Evolutionary conservation across 2,113 vertebrate species (phyloP), one percentile per base, ranked within the genome.

Genomic region (Anolis carolinensis): DNA sequence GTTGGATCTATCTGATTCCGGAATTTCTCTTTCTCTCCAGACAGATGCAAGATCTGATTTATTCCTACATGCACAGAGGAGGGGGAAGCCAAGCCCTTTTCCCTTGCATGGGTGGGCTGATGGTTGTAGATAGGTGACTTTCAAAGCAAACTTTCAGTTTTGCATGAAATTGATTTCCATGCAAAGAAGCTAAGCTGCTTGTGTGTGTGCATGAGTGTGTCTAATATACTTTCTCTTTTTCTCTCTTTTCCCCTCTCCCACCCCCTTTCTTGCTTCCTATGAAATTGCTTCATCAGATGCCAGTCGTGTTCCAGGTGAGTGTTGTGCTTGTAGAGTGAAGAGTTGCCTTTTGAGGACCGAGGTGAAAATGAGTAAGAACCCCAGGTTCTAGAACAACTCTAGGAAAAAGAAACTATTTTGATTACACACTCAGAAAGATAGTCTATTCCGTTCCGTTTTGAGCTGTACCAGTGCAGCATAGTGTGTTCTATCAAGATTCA

Each of bases 301-400:
- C 96, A 97, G 88, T 95, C 97, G 95, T 96, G 96, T 96, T 96
- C 97, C 98, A 98, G 98, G 98, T 99, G 97, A 99, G 98, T 98
- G 90, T 93, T 89, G 91, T 82, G 71, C 94, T 89, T 93, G 73
- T 79, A 80, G 92, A 70, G 74, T 92, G 93, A 86, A 90, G 88
- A 18, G 30, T 62, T 90, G n/a, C 25, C 32, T 52, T 82, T 85
- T 39, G 71, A 81, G 76, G 77, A 71, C 85, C 48, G 73, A 36
- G 27, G 68, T 70, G 81, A 72, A 36, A n/a, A 59, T 63, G 14
- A 52, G 52, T 75, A 86, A 68, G 82, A 85, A 34, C 83, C 27
- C 88, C 36, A 63, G 52, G 55, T n/a, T 32, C 2, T 59, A 34
- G 70, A 25, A 0, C 55, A 0, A n/a, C 27, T 68, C 10, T 50